These are phyloP conservation scores for Heteropelma amictum DNA, from an alignment of 2,888 invertebrate genomes.

Conservation along the genomic window DNA sequence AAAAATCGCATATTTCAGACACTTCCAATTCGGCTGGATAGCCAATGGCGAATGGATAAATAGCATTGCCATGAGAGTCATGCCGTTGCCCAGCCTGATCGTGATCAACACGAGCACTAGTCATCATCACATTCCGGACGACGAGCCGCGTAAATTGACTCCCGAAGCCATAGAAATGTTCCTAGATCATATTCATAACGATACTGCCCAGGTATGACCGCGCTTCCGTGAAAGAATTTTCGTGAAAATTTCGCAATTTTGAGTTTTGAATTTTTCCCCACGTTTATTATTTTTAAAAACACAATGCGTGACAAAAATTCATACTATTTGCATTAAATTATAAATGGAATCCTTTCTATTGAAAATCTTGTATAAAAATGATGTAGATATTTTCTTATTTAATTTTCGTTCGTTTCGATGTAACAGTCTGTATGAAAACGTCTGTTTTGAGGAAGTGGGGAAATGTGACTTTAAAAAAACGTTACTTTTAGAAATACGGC, in stretches of 20 bases:
- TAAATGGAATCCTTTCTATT: too few relatives aligned
- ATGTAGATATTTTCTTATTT: too few relatives aligned
- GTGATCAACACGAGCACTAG: conserved; percentile 95
- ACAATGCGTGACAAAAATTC: too few relatives aligned
- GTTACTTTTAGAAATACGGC: conserved; percentile 85
- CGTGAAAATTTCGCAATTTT: background rate
- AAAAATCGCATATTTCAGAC: conserved; percentile 70
- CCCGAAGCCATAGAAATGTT: conserved; percentile 87
- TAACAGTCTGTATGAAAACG: too few relatives aligned
- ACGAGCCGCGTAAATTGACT: conserved; percentile 89
- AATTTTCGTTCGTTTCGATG: too few relatives aligned
- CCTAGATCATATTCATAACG: conserved; percentile 87
- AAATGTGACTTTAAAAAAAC: too few relatives aligned
- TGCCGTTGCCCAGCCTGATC: conserved; percentile 90
- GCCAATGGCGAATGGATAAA: conserved; percentile 94
- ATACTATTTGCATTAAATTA: too few relatives aligned
- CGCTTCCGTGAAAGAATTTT: conserved; percentile 10
- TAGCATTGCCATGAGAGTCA: conserved; percentile 93
- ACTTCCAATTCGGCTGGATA: conserved; percentile 97
- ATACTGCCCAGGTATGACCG: conserved; percentile 87
- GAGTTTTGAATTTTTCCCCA: background rate
- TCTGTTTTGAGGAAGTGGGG: too few relatives aligned
- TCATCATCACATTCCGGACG: conserved; percentile 94
- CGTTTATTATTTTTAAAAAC: conserved; percentile 80
- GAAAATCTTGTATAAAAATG: too few relatives aligned